A percentile compares a stretch with the other conserved stretches of the same genome.
These are phyloP conservation scores for Podarcis lilfordi DNA, from an alignment of 2,797 vertebrate genomes.

Conservation along the genomic window DNA sequence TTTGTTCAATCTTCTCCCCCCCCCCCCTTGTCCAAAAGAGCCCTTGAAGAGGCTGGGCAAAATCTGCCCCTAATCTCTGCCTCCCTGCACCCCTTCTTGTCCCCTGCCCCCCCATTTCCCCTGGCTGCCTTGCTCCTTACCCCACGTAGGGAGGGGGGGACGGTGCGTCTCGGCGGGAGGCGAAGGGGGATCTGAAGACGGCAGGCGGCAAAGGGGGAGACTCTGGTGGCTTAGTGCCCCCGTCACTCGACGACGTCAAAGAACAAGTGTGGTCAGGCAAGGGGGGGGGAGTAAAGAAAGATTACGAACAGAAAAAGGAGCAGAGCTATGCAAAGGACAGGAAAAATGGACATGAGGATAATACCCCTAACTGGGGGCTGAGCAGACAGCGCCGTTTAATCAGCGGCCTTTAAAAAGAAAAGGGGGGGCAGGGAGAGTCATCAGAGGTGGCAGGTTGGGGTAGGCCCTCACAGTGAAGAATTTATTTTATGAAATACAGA, in stretches of 20 bases:
- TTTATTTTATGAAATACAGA: background rate
- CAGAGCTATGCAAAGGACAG: constrained; percentile 1
- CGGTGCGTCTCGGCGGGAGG: background rate
- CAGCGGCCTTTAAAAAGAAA: background rate
- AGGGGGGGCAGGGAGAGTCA: background rate
- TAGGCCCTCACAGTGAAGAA: background rate
- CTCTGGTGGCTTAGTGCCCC: constrained; percentile 7
- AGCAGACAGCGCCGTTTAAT: constrained; percentile 25
- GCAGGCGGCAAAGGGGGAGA: background rate
- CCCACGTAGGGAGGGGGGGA: constrained; percentile 10
- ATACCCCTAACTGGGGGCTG: background rate
- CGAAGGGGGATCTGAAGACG: constrained; percentile 15
- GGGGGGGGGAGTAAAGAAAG: background rate
- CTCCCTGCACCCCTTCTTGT: no score
- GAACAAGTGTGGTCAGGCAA: background rate
- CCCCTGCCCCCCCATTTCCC: background rate
- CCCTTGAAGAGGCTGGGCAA: background rate
- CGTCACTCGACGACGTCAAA: constrained; percentile 35
- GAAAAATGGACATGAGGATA: constrained; percentile 19
- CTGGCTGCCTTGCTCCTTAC: background rate
- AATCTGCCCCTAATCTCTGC: background rate
- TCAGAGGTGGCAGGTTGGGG: background rate
- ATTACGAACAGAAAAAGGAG: constrained; percentile 16
- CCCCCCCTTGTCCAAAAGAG: background rate
- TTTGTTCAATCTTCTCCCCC: background rate